These are phyloP conservation scores for Pachycephala philippinensis DNA, from an alignment of 2,113 vertebrate genomes.

Conservation along the genomic window DNA sequence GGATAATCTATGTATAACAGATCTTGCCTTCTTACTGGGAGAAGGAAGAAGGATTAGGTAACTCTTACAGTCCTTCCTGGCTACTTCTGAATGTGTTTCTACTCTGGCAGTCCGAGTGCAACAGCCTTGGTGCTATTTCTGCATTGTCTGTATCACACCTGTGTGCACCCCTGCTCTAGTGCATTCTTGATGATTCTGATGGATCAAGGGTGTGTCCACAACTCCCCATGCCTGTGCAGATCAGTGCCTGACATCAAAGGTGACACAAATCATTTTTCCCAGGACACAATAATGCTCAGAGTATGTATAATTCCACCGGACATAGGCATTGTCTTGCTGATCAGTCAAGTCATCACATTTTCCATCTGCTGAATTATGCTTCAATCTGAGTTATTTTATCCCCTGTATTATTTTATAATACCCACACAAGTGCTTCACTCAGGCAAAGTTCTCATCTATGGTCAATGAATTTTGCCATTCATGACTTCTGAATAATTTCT, in stretches of 20 bases:
- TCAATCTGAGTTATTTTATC: constrained; percentile 13
- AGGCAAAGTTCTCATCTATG: not conserved
- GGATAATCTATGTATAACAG: not conserved
- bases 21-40: not conserved
- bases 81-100: not conserved
- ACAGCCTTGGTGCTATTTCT: not conserved
- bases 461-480: not conserved
- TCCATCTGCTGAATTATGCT: constrained; percentile 25
- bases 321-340: not conserved
- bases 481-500: not conserved
- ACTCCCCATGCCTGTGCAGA: not conserved
- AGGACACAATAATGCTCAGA: not conserved
- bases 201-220: not conserved
- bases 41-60: not conserved
- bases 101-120: not conserved
- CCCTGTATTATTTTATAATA: not conserved
- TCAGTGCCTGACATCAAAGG: not conserved
- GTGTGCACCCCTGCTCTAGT: not conserved
- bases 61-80: not conserved
- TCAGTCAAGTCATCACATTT: not conserved
- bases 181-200: not conserved
- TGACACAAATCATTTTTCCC: not conserved
- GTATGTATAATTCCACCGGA: not conserved
- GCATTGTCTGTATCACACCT: not conserved
- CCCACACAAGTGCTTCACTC: not conserved